Percentiles rank a stretch among this genome's conserved stretches.
phyloP scores from a whole-genome alignment of 2,888 invertebrate genomes.

The Schrankia costaestrigalis region DNA sequence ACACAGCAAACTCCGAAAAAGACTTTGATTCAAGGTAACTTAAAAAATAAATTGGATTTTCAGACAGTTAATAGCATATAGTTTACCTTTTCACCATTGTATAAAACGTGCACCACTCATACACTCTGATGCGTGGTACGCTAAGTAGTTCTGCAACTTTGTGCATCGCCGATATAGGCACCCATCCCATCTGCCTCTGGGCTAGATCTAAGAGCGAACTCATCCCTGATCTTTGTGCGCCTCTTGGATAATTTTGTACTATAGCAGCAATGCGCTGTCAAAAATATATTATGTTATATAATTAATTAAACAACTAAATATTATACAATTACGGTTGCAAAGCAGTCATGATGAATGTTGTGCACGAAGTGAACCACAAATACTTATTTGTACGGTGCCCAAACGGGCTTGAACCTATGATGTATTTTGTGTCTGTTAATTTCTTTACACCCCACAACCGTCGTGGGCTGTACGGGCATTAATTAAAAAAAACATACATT shows the following conservation, averaged over 20 bases:
- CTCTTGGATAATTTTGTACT: constrained; percentile 60
- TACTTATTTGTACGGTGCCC: no score
- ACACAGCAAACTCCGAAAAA: no score
- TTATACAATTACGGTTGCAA: neutral
- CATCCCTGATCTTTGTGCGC: constrained; percentile 53
- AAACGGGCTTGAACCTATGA: no score
- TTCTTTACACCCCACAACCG: no score
- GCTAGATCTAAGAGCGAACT: constrained; percentile 55
- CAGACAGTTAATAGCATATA: neutral
- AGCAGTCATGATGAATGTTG: no score
- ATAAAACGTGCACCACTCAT: constrained; percentile 67
- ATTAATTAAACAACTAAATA: neutral
- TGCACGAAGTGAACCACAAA: no score
- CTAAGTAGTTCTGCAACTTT: constrained; percentile 58
- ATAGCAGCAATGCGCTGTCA: constrained; percentile 58
- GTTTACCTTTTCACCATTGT: constrained; percentile 61
- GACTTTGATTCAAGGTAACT: no score
- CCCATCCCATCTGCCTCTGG: constrained; percentile 70
- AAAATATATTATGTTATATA: neutral
- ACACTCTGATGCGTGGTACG: constrained; percentile 64
- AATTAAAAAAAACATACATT: no score
- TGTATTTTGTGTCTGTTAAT: no score
- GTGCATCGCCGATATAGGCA: constrained; percentile 71
- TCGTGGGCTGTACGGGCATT: no score
- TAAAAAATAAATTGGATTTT: neutral